A percentile compares a stretch with the other conserved stretches of the same genome.
phyloP scores from a whole-genome alignment of 1,140 invertebrate species.

The Drosophila arawakana region DNA sequence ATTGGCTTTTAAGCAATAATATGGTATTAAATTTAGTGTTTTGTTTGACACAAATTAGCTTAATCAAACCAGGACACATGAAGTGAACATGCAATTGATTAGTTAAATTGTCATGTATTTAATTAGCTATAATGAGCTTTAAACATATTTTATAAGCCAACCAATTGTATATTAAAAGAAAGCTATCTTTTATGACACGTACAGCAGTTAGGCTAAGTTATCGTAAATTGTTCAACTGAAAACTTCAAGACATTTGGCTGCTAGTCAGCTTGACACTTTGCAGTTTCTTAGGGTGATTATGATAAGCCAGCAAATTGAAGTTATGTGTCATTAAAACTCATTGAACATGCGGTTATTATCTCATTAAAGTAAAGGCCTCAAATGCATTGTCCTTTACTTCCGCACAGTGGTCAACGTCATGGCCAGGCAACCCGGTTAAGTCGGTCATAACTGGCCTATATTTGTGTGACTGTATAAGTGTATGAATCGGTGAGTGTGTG shows the following conservation, averaged over 20 bases:
- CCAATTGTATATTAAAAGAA: no score
- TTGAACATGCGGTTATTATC: slow-evolving; percentile 51
- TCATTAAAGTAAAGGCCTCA: slow-evolving; percentile 25
- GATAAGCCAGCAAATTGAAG: slow-evolving; percentile 33
- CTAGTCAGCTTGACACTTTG: background rate
- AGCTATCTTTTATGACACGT: no score
- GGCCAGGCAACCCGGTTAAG: slow-evolving; percentile 27
- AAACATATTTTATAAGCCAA: no score
- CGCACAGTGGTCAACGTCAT: slow-evolving; percentile 47
- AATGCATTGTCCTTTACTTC: slow-evolving; percentile 15
- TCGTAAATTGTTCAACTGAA: no score
- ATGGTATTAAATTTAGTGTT: no score
- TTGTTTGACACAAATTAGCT: no score
- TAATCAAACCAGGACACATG: no score
- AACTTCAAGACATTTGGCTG: background rate
- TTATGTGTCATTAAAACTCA: slow-evolving; percentile 56
- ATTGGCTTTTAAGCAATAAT: slow-evolving; percentile 19
- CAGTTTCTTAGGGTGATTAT: slow-evolving; percentile 26
- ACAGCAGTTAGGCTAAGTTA: no score
- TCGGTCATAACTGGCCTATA: slow-evolving; percentile 7
- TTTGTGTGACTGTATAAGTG: background rate
- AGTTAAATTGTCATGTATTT: no score
- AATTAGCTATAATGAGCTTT: no score
- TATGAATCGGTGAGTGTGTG: no score
- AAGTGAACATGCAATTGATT: no score